These are phyloP conservation scores for Stenodera caucasica DNA, from an alignment of 2,888 invertebrate genomes.

Conservation along the genomic window DNA sequence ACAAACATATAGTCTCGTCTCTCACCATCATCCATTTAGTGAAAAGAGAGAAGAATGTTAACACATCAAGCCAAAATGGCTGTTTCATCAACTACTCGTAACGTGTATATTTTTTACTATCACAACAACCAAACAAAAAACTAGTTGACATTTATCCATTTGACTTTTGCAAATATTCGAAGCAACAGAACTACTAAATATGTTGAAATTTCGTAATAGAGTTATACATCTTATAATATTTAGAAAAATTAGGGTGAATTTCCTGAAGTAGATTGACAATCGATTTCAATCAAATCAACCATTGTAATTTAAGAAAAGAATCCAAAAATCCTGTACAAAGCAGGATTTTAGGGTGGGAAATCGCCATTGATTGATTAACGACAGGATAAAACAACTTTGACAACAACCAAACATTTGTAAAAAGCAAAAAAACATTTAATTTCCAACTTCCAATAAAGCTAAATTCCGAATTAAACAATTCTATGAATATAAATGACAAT, in stretches of 20 bases:
- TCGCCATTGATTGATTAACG: slow-evolving; percentile 5
- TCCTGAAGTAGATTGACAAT: neutral
- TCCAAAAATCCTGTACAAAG: slow-evolving; percentile 2
- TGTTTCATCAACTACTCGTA: slow-evolving; percentile 3
- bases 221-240: too few species aligned
- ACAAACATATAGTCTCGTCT: slow-evolving; percentile 27
- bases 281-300: neutral
- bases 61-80: slow-evolving; percentile 1
- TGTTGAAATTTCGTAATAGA: too few species aligned
- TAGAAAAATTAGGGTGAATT: neutral
- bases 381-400: neutral
- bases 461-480: neutral
- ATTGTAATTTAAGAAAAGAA: neutral
- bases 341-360: neutral
- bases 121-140: too few species aligned
- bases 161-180: neutral
- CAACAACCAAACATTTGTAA: slow-evolving; percentile 1
- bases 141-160: slow-evolving; percentile 1
- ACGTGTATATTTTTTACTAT: too few species aligned
- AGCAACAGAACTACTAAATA: too few species aligned
- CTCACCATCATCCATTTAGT: slow-evolving; percentile 12
- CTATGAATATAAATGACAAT: slow-evolving; percentile 1
- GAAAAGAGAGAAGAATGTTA: slow-evolving; percentile 1
- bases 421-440: neutral
- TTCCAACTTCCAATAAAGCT: neutral